Percentiles rank a stretch among this genome's conserved stretches.
These are phyloP conservation scores for Mesoligia furuncula DNA, from an alignment of 2,888 invertebrate species.

Conservation along the genomic window DNA sequence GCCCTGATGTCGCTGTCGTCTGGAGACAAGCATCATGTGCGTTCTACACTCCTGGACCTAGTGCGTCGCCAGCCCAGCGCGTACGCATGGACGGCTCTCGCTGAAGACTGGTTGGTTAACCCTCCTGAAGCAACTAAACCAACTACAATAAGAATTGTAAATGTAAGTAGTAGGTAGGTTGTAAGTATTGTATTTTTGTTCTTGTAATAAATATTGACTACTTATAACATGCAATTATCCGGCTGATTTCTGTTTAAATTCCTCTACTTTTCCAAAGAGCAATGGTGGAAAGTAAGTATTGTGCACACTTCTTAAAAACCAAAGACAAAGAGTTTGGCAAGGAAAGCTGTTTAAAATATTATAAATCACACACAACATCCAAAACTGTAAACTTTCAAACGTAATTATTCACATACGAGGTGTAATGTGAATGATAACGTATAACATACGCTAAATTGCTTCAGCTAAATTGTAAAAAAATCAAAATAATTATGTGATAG, in stretches of 20 bases:
- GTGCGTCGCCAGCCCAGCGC: slow-evolving; percentile 82
- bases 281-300: not conserved
- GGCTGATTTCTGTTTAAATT: not conserved
- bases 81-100: slow-evolving; percentile 84
- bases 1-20: slow-evolving; percentile 77
- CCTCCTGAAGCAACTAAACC: not conserved
- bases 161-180: not conserved
- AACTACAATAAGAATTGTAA: not conserved
- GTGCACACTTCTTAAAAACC: not conserved
- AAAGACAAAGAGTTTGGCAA: not conserved
- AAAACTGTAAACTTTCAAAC: not conserved
- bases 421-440: no score
- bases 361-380: no score
- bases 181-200: not conserved
- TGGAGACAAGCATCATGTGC: slow-evolving; percentile 70
- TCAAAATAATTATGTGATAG: not conserved
- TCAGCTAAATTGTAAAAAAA: not conserved
- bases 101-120: slow-evolving; percentile 78
- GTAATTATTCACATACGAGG: not conserved
- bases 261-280: not conserved
- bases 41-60: slow-evolving; percentile 77
- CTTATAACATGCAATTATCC: not conserved
- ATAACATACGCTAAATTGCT: no score
- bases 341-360: not conserved
- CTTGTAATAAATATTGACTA: not conserved